Percentiles rank a stretch among this genome's conserved stretches.
Conservation (phyloP, 2,113 vertebrate species). For the Lontra canadensis region DNA sequence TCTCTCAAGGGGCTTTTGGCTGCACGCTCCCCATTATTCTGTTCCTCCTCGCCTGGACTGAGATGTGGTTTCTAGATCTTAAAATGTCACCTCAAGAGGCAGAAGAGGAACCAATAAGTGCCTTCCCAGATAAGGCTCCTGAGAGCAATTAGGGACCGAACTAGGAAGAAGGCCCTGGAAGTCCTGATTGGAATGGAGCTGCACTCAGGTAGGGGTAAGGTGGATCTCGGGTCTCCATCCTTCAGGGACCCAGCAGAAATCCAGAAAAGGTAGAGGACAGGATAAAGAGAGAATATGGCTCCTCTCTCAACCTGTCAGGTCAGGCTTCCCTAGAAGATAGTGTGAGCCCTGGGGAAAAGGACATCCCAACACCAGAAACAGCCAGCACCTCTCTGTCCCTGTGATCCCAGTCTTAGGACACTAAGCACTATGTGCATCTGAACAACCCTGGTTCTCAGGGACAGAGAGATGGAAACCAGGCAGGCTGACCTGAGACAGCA, state of each 20-base stretch:
- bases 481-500: not conserved
- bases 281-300: not conserved
- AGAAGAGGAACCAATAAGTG: conserved; percentile 90
- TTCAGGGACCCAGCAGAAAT: not conserved
- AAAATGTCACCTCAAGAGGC: conserved; percentile 82
- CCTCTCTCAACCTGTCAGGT: not conserved
- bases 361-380: no score
- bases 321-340: not conserved
- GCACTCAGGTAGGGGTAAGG: no score
- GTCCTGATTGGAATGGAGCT: not conserved
- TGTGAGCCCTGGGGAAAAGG: no score
- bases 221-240: fast-evolving
- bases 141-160: no score
- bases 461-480: not conserved
- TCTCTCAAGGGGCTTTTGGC: no score
- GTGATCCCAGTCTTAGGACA: no score
- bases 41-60: conserved; percentile 92
- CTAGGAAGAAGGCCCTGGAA: not conserved
- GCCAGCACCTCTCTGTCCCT: no score
- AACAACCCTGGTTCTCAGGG: not conserved
- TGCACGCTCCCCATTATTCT: no score
- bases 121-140: not conserved
- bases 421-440: no score
- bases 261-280: fast-evolving
- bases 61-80: conserved; percentile 98